A percentile compares a stretch with the other conserved stretches of the same genome.
phyloP scores from a whole-genome alignment of 2,888 invertebrate genomes.

The Xiphydria camelus region DNA sequence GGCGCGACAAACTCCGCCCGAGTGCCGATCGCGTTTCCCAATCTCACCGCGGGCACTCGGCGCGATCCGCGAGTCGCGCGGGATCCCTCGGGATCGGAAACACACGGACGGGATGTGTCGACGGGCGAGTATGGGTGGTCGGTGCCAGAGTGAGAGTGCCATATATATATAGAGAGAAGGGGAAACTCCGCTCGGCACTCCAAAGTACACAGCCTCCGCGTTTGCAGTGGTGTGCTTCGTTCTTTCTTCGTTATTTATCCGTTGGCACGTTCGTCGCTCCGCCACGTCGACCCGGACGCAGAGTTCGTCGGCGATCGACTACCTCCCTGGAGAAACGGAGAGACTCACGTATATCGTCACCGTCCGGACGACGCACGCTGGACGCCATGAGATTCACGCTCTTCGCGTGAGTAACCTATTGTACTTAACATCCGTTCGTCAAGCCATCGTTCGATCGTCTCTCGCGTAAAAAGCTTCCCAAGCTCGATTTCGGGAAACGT shows the following conservation, averaged over 20 bases:
- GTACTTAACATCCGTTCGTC: too few species aligned
- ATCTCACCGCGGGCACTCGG: too few species aligned
- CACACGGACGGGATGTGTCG: not conserved
- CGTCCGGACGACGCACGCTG: not conserved
- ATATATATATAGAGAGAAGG: conserved; percentile 50
- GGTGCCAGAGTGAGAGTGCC: conserved; percentile 39
- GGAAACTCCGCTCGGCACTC: conserved; percentile 50
- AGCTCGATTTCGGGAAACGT: too few species aligned
- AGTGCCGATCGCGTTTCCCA: too few species aligned
- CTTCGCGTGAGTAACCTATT: conserved; percentile 42
- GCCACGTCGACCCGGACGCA: conserved; percentile 6
- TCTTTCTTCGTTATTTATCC: conserved; percentile 37
- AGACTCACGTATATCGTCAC: too few species aligned
- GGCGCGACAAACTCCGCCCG: too few species aligned
- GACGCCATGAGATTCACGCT: conserved; percentile 40
- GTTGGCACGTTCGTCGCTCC: conserved; percentile 26
- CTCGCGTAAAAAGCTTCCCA: too few species aligned
- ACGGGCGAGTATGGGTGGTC: conserved; percentile 11
- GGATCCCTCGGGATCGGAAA: conserved; percentile 12
- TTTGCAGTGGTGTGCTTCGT: conserved; percentile 47
- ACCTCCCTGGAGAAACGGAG: not conserved
- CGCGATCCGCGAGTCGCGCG: too few species aligned
- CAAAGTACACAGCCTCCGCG: conserved; percentile 54
- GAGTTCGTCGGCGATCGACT: too few species aligned
- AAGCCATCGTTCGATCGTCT: too few species aligned